phyloP scores from a whole-genome alignment of 2,113 vertebrate species.

The Ailuropoda melanoleuca region DNA sequence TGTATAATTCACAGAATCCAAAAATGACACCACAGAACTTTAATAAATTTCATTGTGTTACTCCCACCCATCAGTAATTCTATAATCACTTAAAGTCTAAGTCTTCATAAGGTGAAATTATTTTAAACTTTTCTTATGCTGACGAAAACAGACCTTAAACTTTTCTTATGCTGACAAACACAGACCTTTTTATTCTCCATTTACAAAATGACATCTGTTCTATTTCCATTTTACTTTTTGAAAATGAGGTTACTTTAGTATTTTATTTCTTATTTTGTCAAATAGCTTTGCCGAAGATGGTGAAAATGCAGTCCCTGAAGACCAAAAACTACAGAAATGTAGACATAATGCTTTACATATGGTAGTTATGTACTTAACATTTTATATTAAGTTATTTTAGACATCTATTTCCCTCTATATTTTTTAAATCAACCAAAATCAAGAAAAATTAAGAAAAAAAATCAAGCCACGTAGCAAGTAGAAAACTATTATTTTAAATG shows the following conservation, averaged over 20 bases:
- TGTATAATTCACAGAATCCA: slow-evolving; percentile 60
- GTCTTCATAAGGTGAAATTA: slow-evolving; percentile 78
- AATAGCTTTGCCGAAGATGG: slow-evolving; percentile 62
- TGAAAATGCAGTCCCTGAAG: slow-evolving; percentile 47
- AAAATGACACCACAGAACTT: slow-evolving; percentile 75
- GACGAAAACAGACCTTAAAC: slow-evolving; percentile 76
- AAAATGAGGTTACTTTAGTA: slow-evolving; percentile 73
- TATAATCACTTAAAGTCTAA: slow-evolving; percentile 78
- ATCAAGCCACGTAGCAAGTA: background rate
- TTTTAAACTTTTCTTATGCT: slow-evolving; percentile 73
- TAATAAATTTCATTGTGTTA: slow-evolving; percentile 80
- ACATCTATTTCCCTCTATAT: background rate
- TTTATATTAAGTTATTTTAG: slow-evolving; percentile 55
- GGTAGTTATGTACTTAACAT: background rate
- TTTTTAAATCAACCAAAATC: background rate
- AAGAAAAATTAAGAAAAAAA: slow-evolving; percentile 8
- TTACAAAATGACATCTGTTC: slow-evolving; percentile 81
- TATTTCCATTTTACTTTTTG: slow-evolving; percentile 81
- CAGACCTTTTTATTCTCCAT: slow-evolving; percentile 76
- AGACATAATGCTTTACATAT: slow-evolving; percentile 57
- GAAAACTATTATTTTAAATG: background rate
- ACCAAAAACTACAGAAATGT: slow-evolving; percentile 64
- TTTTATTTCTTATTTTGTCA: slow-evolving; percentile 81
- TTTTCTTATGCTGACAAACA: slow-evolving; percentile 74
- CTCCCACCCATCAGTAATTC: slow-evolving; percentile 73